Evolutionary conservation across 2,113 vertebrate species (phyloP), one percentile per base, ranked within the genome.

Genomic region (Macrotus californicus): DNA sequence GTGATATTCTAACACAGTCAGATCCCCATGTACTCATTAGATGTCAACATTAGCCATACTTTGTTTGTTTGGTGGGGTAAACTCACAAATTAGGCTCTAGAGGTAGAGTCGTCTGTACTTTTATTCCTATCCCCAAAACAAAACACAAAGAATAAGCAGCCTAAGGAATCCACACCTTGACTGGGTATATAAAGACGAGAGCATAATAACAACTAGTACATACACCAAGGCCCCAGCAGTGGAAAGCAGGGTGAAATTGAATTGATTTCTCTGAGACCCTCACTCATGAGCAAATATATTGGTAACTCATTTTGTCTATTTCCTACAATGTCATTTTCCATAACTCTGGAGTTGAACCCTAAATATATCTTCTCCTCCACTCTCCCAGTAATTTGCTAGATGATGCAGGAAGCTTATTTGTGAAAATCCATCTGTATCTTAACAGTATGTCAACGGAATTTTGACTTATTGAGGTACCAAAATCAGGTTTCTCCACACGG

Each of bases 401-500:
- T 83, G 66, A 94, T 4, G 36, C n/a, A 86, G 22, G 81, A 89
- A 93, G 59, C 69, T 94, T 46, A 91, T 87, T 91, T 95, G 79
- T 96, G 48, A 92, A 96, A 96, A 95, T 66, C 54, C 69, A 93
- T 83, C 76, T 90, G 52, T 87, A 86, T 83, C 73, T 89, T 93
- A 93, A 95, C 77, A 89, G 56, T 22, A 94, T 91, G 79, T 92
- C 85, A 94, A 81, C 70, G 69, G 95, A 97, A 91, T 93, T 43
- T 94, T 87, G 75, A 91, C 77, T 94, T 96, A 83, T 7, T 80
- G 87, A 85, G 69, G 95, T 92, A 96, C 79, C 89, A 96, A 92
- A 96, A 94, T 96, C 90, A 94, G 94, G 84, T 97, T 96, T 96
- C 91, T 95, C 50, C 59, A 92, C 88, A 91, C 82, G 90, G 92